Base-by-base conservation (phyloP, 2,888 invertebrate genomes). In the Conistra vaccinii region DNA sequence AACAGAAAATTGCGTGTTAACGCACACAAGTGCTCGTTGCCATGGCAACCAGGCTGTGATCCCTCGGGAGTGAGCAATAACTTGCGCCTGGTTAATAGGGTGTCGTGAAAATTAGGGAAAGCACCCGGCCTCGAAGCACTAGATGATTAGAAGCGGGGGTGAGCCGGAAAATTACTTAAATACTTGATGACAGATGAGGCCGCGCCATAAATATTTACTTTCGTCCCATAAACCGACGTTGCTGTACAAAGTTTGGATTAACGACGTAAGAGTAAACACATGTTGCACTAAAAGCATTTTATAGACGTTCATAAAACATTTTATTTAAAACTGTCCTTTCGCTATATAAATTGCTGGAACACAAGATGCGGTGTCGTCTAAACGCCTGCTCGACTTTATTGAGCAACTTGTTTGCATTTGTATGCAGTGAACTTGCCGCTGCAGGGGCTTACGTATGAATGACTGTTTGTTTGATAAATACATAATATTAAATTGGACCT, bases 81-180 rank as follows among this genome's bases (percentile, higher is more conserved):
- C 92, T 93, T 92, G 92, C 90, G 93, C 92, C 92, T 92, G 91
- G 92, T 94, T 95, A 95, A 94, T 94, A 93, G 93, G 93, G 93
- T 93, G 94, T 92, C 94, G 91, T 92, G 92, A 92, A 95, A 95
- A 95, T 95, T 95, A 94, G 93, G 93, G 89, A 93, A 93, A 93
- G 91, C 93, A 92, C 87, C 92, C 92, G 86, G 84, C 87, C 89
- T 90, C 89, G 90, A 89, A 92, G 92, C 92, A 93, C 94, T 92
- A 92, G 91, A 92, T 93, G 94, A 95, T 95, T 94, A 95, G 92
- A 92, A 91, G 90, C 87, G 88, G 89, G 91, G 84, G 89, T 91
- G 92, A 91, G 87, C 91, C 91, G 92, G 93, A 93, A 94, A 95
- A 95, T 95, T 93, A 92, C 93, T 92, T 92, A 94, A 93, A 93